Conservation (phyloP, 2,113 vertebrate species). For the Tyto alba region DNA sequence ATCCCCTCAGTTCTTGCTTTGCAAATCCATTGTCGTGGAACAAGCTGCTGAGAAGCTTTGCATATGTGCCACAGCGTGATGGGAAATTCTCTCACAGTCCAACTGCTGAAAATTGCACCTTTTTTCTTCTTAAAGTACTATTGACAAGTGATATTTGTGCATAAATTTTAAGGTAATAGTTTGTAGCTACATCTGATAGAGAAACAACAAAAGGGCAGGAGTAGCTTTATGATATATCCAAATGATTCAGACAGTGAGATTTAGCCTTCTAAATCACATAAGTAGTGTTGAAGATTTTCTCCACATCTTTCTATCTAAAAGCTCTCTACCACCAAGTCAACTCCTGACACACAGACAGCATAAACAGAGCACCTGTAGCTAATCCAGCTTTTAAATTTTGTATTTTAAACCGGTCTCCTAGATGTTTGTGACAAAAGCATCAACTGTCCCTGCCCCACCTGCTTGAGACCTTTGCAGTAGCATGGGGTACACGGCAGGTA, state of each 20-base stretch:
- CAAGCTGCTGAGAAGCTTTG: constrained; percentile 65
- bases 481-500: not conserved
- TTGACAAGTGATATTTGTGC: constrained; percentile 27
- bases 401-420: not conserved
- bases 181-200: not conserved
- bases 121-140: not conserved
- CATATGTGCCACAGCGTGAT: not conserved
- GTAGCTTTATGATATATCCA: not conserved
- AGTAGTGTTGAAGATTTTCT: not conserved
- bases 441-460: not conserved
- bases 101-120: constrained; percentile 5
- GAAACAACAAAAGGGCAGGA: not conserved
- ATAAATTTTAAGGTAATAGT: constrained; percentile 37
- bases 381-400: not conserved
- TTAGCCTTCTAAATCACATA: not conserved
- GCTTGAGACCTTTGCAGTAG: not conserved
- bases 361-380: not conserved
- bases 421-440: not conserved
- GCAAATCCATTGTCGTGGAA: constrained; percentile 61
- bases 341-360: not conserved
- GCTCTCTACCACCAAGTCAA: not conserved
- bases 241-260: not conserved
- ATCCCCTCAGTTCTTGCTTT: constrained; percentile 69
- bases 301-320: not conserved
- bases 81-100: constrained; percentile 35